Conservation (phyloP, 2,888 invertebrate species). For the Thymelicus lineola region DNA sequence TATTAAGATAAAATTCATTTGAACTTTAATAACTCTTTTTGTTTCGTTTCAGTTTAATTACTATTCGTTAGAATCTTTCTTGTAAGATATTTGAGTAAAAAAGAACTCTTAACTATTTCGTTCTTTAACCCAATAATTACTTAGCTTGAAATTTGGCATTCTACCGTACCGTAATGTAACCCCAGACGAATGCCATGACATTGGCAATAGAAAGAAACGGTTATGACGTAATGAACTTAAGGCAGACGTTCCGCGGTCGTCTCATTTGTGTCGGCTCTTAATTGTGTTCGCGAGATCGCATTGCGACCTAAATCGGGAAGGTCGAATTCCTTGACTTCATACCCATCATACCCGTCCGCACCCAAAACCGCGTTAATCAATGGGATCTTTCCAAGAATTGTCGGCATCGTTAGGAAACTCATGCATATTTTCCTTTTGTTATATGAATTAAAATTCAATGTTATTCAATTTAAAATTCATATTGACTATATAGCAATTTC, state of each 20-base stretch:
- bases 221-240: slow-evolving; percentile 53
- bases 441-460: too few species aligned
- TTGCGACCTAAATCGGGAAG: slow-evolving; percentile 60
- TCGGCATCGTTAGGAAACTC: not conserved
- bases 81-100: too few species aligned
- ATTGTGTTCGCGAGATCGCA: slow-evolving; percentile 67
- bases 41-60: too few species aligned
- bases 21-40: not conserved
- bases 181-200: slow-evolving; percentile 35
- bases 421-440: too few species aligned
- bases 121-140: slow-evolving; percentile 14
- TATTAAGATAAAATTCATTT: too few species aligned
- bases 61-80: too few species aligned
- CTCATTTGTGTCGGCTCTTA: slow-evolving; percentile 61
- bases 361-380: slow-evolving; percentile 9
- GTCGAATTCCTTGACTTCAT: slow-evolving; percentile 48
- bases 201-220: slow-evolving; percentile 49
- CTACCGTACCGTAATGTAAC: slow-evolving; percentile 18
- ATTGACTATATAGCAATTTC: too few species aligned
- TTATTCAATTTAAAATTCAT: too few species aligned
- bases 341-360: not conserved
- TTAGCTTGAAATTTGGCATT: slow-evolving; percentile 18
- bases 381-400: slow-evolving; percentile 9
- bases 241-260: slow-evolving; percentile 46
- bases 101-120: not conserved